Conservation (phyloP, 1,140 invertebrate genomes). For the Mya arenaria region DNA sequence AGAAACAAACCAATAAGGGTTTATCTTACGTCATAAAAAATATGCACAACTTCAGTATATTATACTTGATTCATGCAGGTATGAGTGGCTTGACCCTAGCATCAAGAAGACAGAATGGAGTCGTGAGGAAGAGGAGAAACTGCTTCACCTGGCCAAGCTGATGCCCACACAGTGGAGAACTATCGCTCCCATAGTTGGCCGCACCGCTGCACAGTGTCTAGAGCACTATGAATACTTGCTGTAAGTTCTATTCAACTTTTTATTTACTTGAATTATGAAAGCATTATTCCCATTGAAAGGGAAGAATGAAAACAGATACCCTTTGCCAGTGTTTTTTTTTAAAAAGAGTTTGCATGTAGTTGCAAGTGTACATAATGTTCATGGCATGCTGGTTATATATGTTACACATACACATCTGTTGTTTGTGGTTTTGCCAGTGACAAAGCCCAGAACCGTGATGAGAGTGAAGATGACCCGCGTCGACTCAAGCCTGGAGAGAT, state of each 20-base stretch:
- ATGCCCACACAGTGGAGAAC: constrained; percentile 99
- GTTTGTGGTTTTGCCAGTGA: constrained; percentile 89
- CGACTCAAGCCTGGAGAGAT: constrained; percentile 99
- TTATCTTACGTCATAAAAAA: too few species aligned
- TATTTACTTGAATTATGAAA: too few species aligned
- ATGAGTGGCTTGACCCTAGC: constrained; percentile 99
- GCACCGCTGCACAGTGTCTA: constrained; percentile 99
- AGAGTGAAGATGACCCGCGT: constrained; percentile 93
- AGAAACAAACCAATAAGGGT: too few species aligned
- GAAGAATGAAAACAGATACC: too few species aligned
- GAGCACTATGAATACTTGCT: constrained; percentile 98
- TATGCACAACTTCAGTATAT: background rate
- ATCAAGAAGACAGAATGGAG: constrained; percentile 99
- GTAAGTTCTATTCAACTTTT: too few species aligned
- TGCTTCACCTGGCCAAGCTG: constrained; percentile 98
- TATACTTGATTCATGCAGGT: too few species aligned
- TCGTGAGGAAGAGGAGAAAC: constrained; percentile 98
- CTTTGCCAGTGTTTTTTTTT: too few species aligned
- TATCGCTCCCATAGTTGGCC: constrained; percentile 98
- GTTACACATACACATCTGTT: too few species aligned
- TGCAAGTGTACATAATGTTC: too few species aligned
- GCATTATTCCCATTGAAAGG: too few species aligned
- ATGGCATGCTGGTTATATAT: too few species aligned
- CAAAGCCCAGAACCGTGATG: constrained; percentile 97
- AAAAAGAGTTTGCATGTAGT: too few species aligned